Evolutionary conservation across 2,888 invertebrate genomes (phyloP).

Genomic region (Cosmopolites sordidus): DNA sequence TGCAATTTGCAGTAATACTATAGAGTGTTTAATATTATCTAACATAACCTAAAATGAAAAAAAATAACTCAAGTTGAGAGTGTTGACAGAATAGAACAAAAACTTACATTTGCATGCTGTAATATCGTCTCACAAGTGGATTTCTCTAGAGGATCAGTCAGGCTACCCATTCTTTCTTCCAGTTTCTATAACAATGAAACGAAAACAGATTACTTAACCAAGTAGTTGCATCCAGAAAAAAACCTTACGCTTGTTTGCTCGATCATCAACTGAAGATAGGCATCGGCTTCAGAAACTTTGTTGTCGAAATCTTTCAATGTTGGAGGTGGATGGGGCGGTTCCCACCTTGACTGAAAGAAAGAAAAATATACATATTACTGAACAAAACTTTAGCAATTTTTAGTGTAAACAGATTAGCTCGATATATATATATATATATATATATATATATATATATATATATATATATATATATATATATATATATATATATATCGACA

Average conservation of each 20-base stretch:
- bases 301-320: slow-evolving; percentile 73
- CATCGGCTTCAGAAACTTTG: slow-evolving; percentile 91
- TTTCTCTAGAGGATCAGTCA: slow-evolving; percentile 61
- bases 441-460: no score
- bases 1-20: slow-evolving; percentile 95
- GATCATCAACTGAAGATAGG: slow-evolving; percentile 92
- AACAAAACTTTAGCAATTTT: no score
- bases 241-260: slow-evolving; percentile 67
- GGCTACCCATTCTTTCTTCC: slow-evolving; percentile 60
- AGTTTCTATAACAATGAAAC: slow-evolving; percentile 57
- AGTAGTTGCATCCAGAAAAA: slow-evolving; percentile 49
- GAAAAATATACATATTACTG: slow-evolving; percentile 8
- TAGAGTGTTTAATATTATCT: slow-evolving; percentile 97
- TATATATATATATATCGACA: no score
- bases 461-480: no score
- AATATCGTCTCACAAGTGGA: slow-evolving; percentile 65
- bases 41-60: slow-evolving; percentile 70
- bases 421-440: no score
- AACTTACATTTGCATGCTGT: slow-evolving; percentile 73
- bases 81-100: neutral
- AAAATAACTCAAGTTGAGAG: neutral
- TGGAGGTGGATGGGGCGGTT: slow-evolving; percentile 55
- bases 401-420: no score
- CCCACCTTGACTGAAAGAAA: slow-evolving; percentile 54
- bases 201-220: no score